Evolutionary conservation across 2,888 invertebrate species (phyloP), one percentile per base, ranked within the genome.

Genomic region (Nezara viridula): DNA sequence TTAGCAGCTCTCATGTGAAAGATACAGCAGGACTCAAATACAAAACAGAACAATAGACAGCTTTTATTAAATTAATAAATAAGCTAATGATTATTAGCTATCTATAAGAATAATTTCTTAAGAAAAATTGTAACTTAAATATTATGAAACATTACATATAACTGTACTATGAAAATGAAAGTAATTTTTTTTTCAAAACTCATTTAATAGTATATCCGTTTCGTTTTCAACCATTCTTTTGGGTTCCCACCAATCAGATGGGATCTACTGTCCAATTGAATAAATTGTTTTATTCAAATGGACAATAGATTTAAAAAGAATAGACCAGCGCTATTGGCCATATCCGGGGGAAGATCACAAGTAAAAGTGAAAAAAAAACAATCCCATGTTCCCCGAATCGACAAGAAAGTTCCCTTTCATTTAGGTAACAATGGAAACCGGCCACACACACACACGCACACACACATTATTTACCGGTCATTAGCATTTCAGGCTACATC

Each of bases 281-380:
- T 7, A 73, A 73, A 73, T 73, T 40, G 81, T 44, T 44, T 81
- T n/a, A 44, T 81, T n/a, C 81, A 44, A 44, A 81, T 44, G 81
- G 81, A 81, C 81, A 81, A 81, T n/a, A 81, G 81, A 81, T 32
- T 73, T 32, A 44, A 81, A 81, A 44, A 44, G 40, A 81, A 81
- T 77, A 77, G 77, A 77, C 27, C 66, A 37, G 19, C 19, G 0
- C 81, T 81, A 44, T 47, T n/a, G 7, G n/a, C 81, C 40, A 47
- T 81, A 81, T 44, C 44, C 81, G 44, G 44, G 81, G 81, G 81
- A 81, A 81, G 81, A 81, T 81, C 40, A n/a, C 10, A 44, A 81
- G 81, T 81, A 81, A 81, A 81, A 81, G 81, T 81, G 81, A 47
- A 81, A 81, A n/a, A 81, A 81, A 81, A 81, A 44, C 44, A 81